Evolutionary conservation across 2,797 vertebrate species (phyloP), one percentile per base, ranked within the genome.

Genomic region (Parotocinclus haroldoi): DNA sequence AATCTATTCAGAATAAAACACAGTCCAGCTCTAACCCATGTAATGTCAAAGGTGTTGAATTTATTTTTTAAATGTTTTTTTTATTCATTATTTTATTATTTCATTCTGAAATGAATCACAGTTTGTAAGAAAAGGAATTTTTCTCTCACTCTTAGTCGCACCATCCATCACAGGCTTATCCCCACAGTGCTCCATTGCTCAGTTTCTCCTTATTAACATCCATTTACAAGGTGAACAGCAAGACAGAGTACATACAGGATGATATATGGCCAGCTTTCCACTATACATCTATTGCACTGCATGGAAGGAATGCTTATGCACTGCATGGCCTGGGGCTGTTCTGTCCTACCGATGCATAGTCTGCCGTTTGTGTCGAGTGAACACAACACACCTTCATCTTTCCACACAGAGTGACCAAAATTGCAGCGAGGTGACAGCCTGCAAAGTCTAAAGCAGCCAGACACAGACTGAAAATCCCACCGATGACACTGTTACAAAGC

Each of bases 121-220:
- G n/a, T n/a, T n/a, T n/a, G n/a, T 49, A 5, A 49, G 7, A 49
- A 14, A 49, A 49, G 7, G 7, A n/a, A 0, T n/a, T 4, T 49
- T 46, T 49, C 14, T 49, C 46, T 49, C 7, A 49, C 46, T 1
- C 12, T 14, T 49, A 49, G n/a, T 54, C 10, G 3, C 3, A 3
- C 19, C 14, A 45, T 74, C 65, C 69, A 66, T 68, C 65, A 68
- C 48, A 9, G 7, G 8, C 42, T 62, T 61, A 74, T 73, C 69
- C 61, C 58, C 7, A 14, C 50, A 50, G 67, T 61, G 60, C 37
- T 55, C 66, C 49, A 14, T 68, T 74, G 57, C 65, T 68, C 53
- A 55, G 49, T 72, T 63, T 55, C 51, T 74, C 12, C 50, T 63
- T 71, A 77, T 77, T 74, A 74, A 72, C 66, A 72, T 69, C 69